phyloP scores from a whole-genome alignment of 2,888 invertebrate genomes.

The Oscheius onirici region DNA sequence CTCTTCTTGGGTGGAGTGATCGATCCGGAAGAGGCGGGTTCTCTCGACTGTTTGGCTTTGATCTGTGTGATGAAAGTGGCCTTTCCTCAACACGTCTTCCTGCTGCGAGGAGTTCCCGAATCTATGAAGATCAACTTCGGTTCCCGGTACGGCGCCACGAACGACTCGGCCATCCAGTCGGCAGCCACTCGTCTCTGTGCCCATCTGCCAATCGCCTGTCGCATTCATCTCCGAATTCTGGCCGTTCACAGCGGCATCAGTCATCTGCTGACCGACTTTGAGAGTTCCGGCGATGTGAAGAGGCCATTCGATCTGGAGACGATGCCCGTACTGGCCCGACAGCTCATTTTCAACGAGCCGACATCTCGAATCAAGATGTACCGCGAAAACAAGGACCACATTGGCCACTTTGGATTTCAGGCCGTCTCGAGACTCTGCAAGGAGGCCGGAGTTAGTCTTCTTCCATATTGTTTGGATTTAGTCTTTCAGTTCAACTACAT shows the following conservation, averaged over 20 bases:
- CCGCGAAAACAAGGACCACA: not conserved
- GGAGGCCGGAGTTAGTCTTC: not conserved
- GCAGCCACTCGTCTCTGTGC: conserved; percentile 22
- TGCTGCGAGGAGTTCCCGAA: conserved; percentile 25
- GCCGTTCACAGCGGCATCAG: conserved; percentile 26
- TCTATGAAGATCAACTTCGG: conserved; percentile 20
- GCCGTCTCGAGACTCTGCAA: not conserved
- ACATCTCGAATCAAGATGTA: conserved; percentile 11
- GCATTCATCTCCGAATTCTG: conserved; percentile 8
- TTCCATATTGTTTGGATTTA: not conserved
- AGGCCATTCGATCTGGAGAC: conserved; percentile 7
- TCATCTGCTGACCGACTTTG: conserved; percentile 2
- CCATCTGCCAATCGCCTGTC: conserved; percentile 23
- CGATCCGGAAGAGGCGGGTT: conserved; percentile 15
- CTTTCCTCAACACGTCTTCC: conserved; percentile 22
- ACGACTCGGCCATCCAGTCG: conserved; percentile 13
- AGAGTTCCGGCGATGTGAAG: not conserved
- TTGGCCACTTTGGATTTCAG: conserved; percentile 5
- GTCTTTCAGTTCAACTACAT: conserved; percentile 18
- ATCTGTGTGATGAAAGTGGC: conserved; percentile 16
- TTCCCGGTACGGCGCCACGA: not conserved
- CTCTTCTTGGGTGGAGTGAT: conserved; percentile 29
- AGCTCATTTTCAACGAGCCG: conserved; percentile 23
- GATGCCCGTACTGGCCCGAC: conserved; percentile 13
- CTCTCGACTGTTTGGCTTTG: conserved; percentile 26